Conservation (phyloP, 2,888 invertebrate genomes). For the Cephonodes hylas region DNA sequence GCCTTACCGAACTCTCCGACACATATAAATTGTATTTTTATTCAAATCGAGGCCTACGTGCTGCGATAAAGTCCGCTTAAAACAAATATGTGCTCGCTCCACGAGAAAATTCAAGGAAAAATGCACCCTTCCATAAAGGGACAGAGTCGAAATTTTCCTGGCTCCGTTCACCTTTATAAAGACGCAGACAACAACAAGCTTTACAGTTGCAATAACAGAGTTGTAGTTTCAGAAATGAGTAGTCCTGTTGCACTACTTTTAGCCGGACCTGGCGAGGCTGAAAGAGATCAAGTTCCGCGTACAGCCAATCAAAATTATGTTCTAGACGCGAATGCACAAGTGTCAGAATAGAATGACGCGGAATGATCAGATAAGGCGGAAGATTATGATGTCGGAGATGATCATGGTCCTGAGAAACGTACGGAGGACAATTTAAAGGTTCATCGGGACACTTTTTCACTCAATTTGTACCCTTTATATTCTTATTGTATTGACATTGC, state of each 20-base stretch:
- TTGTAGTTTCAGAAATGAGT: constrained; percentile 62
- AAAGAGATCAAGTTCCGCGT: constrained; percentile 44
- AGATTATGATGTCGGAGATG: constrained; percentile 50
- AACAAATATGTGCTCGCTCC: constrained; percentile 69
- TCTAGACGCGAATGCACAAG: constrained; percentile 44
- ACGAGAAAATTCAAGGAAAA: constrained; percentile 39
- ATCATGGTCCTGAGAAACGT: constrained; percentile 53
- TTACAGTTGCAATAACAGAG: constrained; percentile 67
- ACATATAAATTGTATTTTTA: constrained; percentile 81
- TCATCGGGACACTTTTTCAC: constrained; percentile 62
- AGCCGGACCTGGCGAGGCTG: constrained; percentile 44
- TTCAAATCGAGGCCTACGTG: constrained; percentile 78
- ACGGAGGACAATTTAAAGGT: constrained; percentile 59
- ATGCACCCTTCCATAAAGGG: constrained; percentile 39
- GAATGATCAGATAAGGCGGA: constrained; percentile 46
- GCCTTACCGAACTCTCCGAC: constrained; percentile 70
- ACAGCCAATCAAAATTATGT: constrained; percentile 53
- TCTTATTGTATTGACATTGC: constrained; percentile 40
- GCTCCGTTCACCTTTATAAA: constrained; percentile 25
- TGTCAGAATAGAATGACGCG: constrained; percentile 45
- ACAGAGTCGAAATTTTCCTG: constrained; percentile 44
- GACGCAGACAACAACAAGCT: constrained; percentile 59
- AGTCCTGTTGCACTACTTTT: constrained; percentile 53
- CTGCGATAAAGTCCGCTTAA: constrained; percentile 74
- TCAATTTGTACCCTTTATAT: constrained; percentile 58